phyloP scores from a whole-genome alignment of 2,113 vertebrate genomes.

The Cheirogaleus medius region DNA sequence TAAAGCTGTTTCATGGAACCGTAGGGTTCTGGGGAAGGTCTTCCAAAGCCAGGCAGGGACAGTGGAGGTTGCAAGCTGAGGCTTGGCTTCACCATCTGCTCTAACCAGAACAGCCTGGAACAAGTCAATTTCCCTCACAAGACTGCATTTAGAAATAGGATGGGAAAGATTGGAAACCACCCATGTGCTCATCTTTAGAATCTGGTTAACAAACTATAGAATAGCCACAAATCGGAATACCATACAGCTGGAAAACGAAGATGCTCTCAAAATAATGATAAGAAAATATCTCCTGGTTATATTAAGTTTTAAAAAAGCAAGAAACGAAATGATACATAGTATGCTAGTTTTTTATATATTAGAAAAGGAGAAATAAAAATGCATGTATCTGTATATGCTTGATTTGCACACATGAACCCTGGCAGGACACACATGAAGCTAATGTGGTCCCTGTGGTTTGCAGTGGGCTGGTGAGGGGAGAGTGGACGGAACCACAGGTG shows the following conservation, averaged over 20 bases:
- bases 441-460: fast-evolving
- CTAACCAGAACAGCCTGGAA: background rate
- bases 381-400: background rate
- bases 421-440: fast-evolving
- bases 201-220: background rate
- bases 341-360: background rate
- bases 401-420: background rate
- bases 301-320: background rate
- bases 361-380: background rate
- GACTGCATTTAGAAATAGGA: background rate
- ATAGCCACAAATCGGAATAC: background rate
- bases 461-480: background rate
- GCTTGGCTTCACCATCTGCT: background rate
- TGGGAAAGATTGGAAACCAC: background rate
- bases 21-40: background rate
- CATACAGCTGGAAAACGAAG: background rate
- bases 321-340: background rate
- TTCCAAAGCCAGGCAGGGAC: background rate
- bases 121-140: background rate
- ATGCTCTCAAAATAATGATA: background rate
- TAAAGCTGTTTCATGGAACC: background rate
- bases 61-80: fast-evolving
- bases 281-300: background rate
- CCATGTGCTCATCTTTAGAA: background rate
- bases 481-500: fast-evolving